These are phyloP conservation scores for Progne subis DNA, from an alignment of 2,113 vertebrate species.

Conservation along the genomic window DNA sequence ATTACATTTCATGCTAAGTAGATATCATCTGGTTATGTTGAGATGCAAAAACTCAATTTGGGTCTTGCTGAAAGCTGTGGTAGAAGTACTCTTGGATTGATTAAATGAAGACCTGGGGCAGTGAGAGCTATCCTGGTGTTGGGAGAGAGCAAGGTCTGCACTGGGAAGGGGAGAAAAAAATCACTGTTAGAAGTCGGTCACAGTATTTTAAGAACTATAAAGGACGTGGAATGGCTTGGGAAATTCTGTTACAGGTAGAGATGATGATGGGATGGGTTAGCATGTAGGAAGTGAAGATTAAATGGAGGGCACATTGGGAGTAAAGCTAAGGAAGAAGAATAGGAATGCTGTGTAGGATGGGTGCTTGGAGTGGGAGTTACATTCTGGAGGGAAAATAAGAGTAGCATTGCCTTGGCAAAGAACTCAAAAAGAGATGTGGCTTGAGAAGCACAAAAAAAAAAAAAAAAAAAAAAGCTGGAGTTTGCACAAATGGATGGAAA, in stretches of 20 bases:
- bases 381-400: not conserved
- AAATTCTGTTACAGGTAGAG: not conserved
- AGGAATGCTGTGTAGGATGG: not conserved
- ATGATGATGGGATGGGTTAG: not conserved
- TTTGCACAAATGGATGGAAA: not conserved
- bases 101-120: not conserved
- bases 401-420: not conserved
- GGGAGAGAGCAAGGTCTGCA: not conserved
- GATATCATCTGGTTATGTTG: not conserved
- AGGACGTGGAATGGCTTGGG: not conserved
- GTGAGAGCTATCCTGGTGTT: not conserved
- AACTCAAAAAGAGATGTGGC: not conserved
- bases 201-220: not conserved
- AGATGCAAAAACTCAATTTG: not conserved
- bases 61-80: not conserved
- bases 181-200: not conserved
- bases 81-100: accelerated
- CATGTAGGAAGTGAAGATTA: not conserved
- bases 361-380: not conserved
- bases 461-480: not conserved
- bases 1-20: not conserved
- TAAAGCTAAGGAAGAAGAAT: not conserved
- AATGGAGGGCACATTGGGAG: not conserved
- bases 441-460: not conserved
- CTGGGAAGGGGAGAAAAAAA: too few relatives aligned